Evolutionary conservation across 2,113 vertebrate genomes (phyloP), one percentile per base, ranked within the genome.

Genomic region (Hippocampus mohnikei): DNA sequence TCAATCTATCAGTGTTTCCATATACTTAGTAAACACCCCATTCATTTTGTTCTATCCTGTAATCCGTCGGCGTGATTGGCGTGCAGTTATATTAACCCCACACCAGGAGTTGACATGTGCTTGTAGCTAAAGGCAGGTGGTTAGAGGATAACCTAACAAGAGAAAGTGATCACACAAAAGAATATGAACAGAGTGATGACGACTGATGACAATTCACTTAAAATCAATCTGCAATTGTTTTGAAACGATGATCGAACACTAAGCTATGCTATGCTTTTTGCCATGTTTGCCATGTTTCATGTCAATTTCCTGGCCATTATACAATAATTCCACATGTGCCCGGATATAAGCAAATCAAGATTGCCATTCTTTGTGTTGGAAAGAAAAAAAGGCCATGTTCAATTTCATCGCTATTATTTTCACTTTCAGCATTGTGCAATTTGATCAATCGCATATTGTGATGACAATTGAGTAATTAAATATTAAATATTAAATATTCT

Each of bases 11-110:
- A 50, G 18, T 50, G 18, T 18, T 50, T 67, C 42, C 10, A 3
- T 62, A 61, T 27, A 12, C 41, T 69, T 11, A 69, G 66, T 48
- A 71, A 55, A 25, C 58, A 65, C 44, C 73, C 42, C 29, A 7
- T 74, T 40, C 67, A 23, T 50, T 18, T 44, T 61, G 20, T 40
- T 59, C 27, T 23, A 67, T 72, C 25, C 2, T 69, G 3, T 41
- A 21, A 63, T 63, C 10, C n/a, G 37, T 63, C 9, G 41, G 33
- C 12, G 9, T 63, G 55, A 29, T 27, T 15, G 18, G 3, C n/a
- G 61, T n/a, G 40, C 3, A 12, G 21, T 63, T 41, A 42, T 41
- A 63, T 63, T 63, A n/a, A 63, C 8, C 23, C 23, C 23, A 58
- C 55, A 58, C 23, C 55, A 58, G 55, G 55, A 58, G 55, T 5